Conservation (phyloP, 2,113 vertebrate genomes). For the Chionodraco myersi region DNA sequence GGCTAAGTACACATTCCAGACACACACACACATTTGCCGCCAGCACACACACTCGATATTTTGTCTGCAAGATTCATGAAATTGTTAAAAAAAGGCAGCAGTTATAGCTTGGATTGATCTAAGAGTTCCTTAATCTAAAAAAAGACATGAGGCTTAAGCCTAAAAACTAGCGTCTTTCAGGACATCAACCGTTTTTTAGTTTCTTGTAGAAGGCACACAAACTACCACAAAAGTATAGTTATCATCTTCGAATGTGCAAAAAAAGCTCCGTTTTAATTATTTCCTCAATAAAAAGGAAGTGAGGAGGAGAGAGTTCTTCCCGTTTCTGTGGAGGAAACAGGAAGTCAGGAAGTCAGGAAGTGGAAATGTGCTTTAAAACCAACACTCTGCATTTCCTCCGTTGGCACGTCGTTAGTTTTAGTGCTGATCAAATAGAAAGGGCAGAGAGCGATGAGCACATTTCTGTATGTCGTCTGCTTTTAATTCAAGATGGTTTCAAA, state of each 20-base stretch:
- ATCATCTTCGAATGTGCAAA: slow-evolving; percentile 82
- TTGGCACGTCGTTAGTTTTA: slow-evolving; percentile 70
- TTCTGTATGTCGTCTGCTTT: slow-evolving; percentile 1
- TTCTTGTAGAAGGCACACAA: slow-evolving; percentile 81
- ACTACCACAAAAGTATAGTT: slow-evolving; percentile 71
- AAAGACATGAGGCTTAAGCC: slow-evolving; percentile 50
- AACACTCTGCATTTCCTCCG: slow-evolving; percentile 43
- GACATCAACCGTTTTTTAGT: slow-evolving; percentile 57
- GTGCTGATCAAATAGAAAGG: slow-evolving; percentile 28
- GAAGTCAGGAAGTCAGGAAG: slow-evolving; percentile 3
- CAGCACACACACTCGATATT: neutral
- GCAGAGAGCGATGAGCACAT: slow-evolving; percentile 17
- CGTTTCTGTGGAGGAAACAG: slow-evolving; percentile 9
- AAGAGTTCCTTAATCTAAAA: slow-evolving; percentile 63
- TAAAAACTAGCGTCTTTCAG: slow-evolving; percentile 51
- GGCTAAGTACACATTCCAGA: neutral
- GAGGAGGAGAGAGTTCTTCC: slow-evolving; percentile 10
- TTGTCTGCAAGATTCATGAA: slow-evolving; percentile 28
- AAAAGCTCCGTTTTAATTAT: slow-evolving; percentile 72
- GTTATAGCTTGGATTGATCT: slow-evolving; percentile 56
- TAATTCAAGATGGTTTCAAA: neutral
- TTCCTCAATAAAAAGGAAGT: slow-evolving; percentile 50
- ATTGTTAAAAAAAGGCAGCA: slow-evolving; percentile 63
- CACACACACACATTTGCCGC: neutral
- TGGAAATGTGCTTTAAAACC: slow-evolving; percentile 54